Base-by-base conservation (phyloP, 1,140 invertebrate genomes). In the Solenopsis fugax region DNA sequence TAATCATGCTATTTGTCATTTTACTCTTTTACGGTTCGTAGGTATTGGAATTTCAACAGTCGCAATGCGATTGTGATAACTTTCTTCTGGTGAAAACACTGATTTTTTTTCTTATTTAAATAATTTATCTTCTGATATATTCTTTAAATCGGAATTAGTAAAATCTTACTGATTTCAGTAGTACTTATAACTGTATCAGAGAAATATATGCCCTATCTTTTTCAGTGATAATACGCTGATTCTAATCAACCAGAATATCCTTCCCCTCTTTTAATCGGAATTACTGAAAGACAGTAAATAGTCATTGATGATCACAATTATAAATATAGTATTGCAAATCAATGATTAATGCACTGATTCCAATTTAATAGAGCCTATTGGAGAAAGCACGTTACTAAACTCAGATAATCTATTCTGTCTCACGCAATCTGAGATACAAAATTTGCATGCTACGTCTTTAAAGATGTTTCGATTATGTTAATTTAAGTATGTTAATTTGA, bases 391-490 rank as follows among this genome's bases (percentile, higher is more conserved):
- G 4, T 72, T 73, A 18, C 41, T 12, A 73, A 78, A 62, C 21
- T n/a, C 48, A 13, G 48, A 6, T 21, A 58, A 12, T 45, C 50
- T 24, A 52, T 10, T 62, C 37, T 87, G 62, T 37, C 56, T 48
- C 29, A 34, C n/a, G 18, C n/a, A 12, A 24, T 87, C 58, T 37
- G 24, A 64, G 29, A 75, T 84, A 56, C 78, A 54, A 54, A 87
- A 81, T 87, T 58, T n/a, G 3, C 37, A 18, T 56, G 10, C 41
- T 34, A 67, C 21, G 24, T 54, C 48, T 73, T 34, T 52, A n/a
- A n/a, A n/a, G 21, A 24, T 72, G 16, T 67, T 73, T 87, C 48
- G 67, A 87, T 64, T 87, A 73, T 73, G 71, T 73, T 73, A 73
- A 73, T 73, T 37, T 69, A n/a, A n/a, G n/a, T 87, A 73, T 73